Percentiles rank a stretch among this genome's conserved stretches.
These are phyloP conservation scores for Augochlorella aurata DNA, from an alignment of 2,888 invertebrate species.

Conservation along the genomic window DNA sequence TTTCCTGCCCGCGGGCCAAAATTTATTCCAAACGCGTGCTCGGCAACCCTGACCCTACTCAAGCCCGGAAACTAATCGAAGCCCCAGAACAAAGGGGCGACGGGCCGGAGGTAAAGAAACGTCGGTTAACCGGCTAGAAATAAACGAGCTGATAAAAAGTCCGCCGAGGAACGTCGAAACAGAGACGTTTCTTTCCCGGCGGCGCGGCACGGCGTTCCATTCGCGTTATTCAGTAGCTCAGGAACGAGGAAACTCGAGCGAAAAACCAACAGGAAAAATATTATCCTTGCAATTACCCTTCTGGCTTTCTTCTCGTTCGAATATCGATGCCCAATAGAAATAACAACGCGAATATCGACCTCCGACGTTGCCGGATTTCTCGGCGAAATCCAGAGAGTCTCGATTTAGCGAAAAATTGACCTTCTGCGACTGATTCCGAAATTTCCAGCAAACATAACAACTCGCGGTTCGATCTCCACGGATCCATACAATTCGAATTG, in stretches of 20 bases:
- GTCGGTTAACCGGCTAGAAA: slow-evolving; percentile 42
- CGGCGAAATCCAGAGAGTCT: too few relatives aligned
- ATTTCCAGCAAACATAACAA: too few relatives aligned
- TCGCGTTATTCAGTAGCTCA: background rate
- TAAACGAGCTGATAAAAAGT: slow-evolving; percentile 57
- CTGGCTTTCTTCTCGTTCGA: background rate
- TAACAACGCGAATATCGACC: background rate
- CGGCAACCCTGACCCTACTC: slow-evolving; percentile 57
- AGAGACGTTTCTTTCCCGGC: background rate
- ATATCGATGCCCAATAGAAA: background rate
- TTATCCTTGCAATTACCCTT: background rate
- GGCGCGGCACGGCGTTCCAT: background rate
- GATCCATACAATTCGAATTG: background rate
- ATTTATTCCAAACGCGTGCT: slow-evolving; percentile 70
- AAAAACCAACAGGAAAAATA: background rate
- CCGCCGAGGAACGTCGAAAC: background rate
- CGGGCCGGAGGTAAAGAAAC: slow-evolving; percentile 27
- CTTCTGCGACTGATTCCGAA: too few relatives aligned
- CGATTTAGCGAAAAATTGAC: too few relatives aligned
- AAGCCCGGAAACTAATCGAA: slow-evolving; percentile 65
- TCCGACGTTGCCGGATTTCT: too few relatives aligned
- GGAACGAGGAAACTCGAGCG: background rate
- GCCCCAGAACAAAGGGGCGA: slow-evolving; percentile 48
- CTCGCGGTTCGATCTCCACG: too few relatives aligned
- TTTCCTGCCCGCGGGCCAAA: slow-evolving; percentile 51